A percentile compares a stretch with the other conserved stretches of the same genome.
Evolutionary conservation across 2,888 invertebrate genomes (phyloP).

Genomic region (Chrysolina oricalcia): DNA sequence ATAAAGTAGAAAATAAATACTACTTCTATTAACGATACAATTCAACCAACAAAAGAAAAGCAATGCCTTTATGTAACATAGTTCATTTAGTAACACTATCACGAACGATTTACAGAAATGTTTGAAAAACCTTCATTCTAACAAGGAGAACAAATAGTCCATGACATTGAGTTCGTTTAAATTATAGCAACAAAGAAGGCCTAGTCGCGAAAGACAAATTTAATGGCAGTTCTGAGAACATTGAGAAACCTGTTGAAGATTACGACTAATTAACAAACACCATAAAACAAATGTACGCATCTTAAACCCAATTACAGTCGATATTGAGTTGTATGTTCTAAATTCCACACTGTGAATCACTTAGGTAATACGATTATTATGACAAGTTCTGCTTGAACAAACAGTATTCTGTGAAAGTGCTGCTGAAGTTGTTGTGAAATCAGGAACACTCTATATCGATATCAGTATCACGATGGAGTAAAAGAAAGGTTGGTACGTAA

Average conservation of each 20-base stretch:
- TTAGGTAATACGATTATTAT: slow-evolving; percentile 24
- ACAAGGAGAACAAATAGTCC: slow-evolving; percentile 33
- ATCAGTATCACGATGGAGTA: slow-evolving; percentile 34
- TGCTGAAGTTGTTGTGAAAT: slow-evolving; percentile 33
- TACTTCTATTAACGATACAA: slow-evolving; percentile 2
- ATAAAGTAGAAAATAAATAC: slow-evolving; percentile 6
- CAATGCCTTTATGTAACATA: background rate
- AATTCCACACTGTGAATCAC: slow-evolving; percentile 41
- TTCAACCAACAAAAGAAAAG: background rate
- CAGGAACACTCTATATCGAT: slow-evolving; percentile 32
- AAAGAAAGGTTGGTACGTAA: slow-evolving; percentile 37
- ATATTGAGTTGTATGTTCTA: slow-evolving; percentile 43
- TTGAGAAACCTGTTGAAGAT: background rate
- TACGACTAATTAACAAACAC: slow-evolving; percentile 20
- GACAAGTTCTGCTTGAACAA: slow-evolving; percentile 23
- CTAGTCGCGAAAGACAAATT: slow-evolving; percentile 21
- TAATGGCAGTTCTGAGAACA: slow-evolving; percentile 24
- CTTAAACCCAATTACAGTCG: slow-evolving; percentile 30
- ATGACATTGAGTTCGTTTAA: slow-evolving; percentile 31
- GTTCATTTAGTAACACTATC: slow-evolving; percentile 19
- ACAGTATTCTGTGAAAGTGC: slow-evolving; percentile 38
- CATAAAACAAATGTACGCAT: background rate
- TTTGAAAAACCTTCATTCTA: slow-evolving; percentile 29
- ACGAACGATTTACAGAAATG: slow-evolving; percentile 1
- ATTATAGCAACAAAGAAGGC: slow-evolving; percentile 27